Percentiles rank a stretch among this genome's conserved stretches.
Evolutionary conservation across 2,113 vertebrate species (phyloP).

Genomic region (Tragelaphus buxtoni): DNA sequence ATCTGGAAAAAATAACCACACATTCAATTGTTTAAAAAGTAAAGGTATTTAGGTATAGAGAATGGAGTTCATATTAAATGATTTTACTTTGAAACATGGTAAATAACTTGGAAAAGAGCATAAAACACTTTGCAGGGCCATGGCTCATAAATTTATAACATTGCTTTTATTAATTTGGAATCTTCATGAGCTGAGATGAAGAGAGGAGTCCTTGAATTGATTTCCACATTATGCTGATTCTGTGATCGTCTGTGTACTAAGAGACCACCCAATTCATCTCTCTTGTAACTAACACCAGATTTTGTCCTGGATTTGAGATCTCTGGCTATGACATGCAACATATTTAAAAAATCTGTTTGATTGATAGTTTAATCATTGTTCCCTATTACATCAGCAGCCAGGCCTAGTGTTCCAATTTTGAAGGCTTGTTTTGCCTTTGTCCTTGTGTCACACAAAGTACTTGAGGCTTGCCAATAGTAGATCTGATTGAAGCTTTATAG

Average conservation of each 20-base stretch:
- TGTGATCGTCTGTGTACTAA: slow-evolving; percentile 63
- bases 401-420: slow-evolving; percentile 52
- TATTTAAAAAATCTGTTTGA: slow-evolving; percentile 76
- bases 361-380: slow-evolving; percentile 75
- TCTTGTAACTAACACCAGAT: slow-evolving; percentile 71
- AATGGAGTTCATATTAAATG: slow-evolving; percentile 56
- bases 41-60: slow-evolving; percentile 61
- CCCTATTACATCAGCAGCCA: slow-evolving; percentile 68
- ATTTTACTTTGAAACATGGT: slow-evolving; percentile 68
- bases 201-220: slow-evolving; percentile 65
- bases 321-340: slow-evolving; percentile 67
- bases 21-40: slow-evolving; percentile 66
- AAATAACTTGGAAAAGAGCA: slow-evolving; percentile 65
- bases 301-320: slow-evolving; percentile 71
- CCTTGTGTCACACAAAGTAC: slow-evolving; percentile 55
- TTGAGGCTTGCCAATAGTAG: slow-evolving; percentile 62
- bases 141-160: slow-evolving; percentile 59
- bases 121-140: slow-evolving; percentile 41
- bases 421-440: slow-evolving; percentile 62
- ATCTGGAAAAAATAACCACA: slow-evolving; percentile 72
- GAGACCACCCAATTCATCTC: slow-evolving; percentile 75
- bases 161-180: slow-evolving; percentile 69
- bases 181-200: slow-evolving; percentile 64
- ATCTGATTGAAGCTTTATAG: slow-evolving; percentile 60
- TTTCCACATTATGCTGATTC: slow-evolving; percentile 72